Conservation (phyloP, 1,140 invertebrate genomes). For the Tetramorium simillimum region DNA sequence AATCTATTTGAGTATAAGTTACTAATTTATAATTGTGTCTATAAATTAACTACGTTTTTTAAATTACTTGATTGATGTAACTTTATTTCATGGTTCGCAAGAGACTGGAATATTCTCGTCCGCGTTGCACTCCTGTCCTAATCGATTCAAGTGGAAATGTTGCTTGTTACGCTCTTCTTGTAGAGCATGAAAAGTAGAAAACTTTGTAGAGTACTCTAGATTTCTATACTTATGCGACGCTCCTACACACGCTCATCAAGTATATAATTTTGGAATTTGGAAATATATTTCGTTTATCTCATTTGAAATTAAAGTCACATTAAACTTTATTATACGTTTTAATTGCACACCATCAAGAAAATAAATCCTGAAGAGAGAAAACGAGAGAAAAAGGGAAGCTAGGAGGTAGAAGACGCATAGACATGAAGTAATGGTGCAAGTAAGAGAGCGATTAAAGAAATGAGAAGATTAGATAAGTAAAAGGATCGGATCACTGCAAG, state of each 20-base stretch:
- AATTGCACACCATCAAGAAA: background rate
- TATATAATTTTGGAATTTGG: background rate
- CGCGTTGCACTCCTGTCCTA: constrained; percentile 10
- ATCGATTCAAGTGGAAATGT: constrained; percentile 38
- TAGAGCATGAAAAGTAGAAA: constrained; percentile 28
- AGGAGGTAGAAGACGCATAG: no score
- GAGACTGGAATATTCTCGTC: background rate
- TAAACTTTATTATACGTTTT: constrained; percentile 1
- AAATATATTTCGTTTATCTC: background rate
- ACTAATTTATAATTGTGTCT: no score
- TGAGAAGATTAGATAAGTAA: background rate
- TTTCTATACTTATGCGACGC: background rate
- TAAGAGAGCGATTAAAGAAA: constrained; percentile 5
- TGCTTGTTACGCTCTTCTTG: background rate
- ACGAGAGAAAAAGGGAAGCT: background rate
- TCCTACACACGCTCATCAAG: background rate
- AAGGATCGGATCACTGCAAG: background rate
- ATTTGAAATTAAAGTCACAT: constrained; percentile 1
- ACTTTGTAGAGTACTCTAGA: constrained; percentile 19
- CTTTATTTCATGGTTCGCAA: constrained; percentile 14
- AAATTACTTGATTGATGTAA: background rate
- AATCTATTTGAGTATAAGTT: background rate
- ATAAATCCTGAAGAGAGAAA: background rate
- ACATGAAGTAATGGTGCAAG: background rate
- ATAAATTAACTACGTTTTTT: background rate